Evolutionary conservation across 1,140 invertebrate species (phyloP).

Genomic region (Acyrthosiphon pisum): DNA sequence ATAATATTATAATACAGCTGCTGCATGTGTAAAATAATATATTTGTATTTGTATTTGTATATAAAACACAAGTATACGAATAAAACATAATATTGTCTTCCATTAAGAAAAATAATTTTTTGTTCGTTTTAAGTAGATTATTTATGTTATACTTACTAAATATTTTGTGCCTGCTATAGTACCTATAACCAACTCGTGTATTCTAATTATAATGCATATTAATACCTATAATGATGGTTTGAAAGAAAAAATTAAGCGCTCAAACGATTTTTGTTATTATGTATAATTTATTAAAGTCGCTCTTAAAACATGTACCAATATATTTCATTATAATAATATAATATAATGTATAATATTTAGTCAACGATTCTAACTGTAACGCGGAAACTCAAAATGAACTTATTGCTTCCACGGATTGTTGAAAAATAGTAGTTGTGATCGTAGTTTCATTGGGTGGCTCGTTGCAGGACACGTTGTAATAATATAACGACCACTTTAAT

Average conservation of each 20-base stretch:
- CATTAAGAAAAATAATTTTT: constrained; percentile 10
- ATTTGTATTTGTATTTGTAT: background rate
- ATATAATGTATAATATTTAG: background rate
- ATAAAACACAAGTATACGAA: background rate
- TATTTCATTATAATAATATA: background rate
- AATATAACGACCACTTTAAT: background rate
- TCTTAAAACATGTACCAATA: background rate
- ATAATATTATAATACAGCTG: background rate
- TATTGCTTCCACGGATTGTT: background rate
- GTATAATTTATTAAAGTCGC: no score
- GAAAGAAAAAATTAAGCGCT: background rate
- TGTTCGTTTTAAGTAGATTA: background rate
- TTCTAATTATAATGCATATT: background rate
- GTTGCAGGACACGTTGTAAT: background rate
- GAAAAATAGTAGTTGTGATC: background rate
- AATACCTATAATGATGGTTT: background rate
- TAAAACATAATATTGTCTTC: constrained; percentile 11
- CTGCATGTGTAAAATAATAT: background rate
- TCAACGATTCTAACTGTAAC: background rate
- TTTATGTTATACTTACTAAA: background rate
- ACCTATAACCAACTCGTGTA: background rate
- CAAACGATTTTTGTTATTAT: background rate
- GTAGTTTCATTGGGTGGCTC: background rate
- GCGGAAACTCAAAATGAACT: background rate
- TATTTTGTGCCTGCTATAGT: background rate